Percentiles rank a stretch among this genome's conserved stretches.
Conservation (phyloP, 2,797 vertebrate species). For the Eleutherodactylus coqui region DNA sequence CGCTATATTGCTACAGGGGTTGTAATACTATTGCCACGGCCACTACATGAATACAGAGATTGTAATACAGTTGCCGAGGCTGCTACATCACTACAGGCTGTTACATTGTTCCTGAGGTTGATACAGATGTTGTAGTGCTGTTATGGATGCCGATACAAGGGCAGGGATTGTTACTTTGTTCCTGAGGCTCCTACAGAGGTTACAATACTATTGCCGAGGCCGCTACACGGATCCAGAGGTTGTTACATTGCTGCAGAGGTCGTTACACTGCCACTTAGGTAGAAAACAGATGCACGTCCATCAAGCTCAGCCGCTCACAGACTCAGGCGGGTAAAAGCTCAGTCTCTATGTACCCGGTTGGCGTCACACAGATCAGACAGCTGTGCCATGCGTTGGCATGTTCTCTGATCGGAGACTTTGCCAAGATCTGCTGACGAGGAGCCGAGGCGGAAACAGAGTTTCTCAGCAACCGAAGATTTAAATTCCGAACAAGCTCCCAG, state of each 20-base stretch:
- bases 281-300: neutral
- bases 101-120: neutral
- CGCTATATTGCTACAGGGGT: no score
- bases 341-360: neutral
- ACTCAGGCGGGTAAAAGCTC: neutral
- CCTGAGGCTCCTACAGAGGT: no score
- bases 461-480: conserved; percentile 22
- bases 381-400: conserved; percentile 26
- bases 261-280: neutral
- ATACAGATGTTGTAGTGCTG: no score
- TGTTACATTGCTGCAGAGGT: neutral
- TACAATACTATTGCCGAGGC: neutral
- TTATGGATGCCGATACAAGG: no score
- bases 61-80: no score
- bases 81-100: no score
- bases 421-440: conserved; percentile 20
- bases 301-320: neutral
- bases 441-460: neutral
- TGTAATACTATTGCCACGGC: no score
- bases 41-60: no score
- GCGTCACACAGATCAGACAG: neutral
- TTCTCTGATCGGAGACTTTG: neutral
- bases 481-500: conserved; percentile 18
- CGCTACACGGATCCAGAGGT: neutral
- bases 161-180: no score